These are phyloP conservation scores for Euwallacea fornicatus DNA, from an alignment of 1,140 invertebrate genomes.

Conservation along the genomic window DNA sequence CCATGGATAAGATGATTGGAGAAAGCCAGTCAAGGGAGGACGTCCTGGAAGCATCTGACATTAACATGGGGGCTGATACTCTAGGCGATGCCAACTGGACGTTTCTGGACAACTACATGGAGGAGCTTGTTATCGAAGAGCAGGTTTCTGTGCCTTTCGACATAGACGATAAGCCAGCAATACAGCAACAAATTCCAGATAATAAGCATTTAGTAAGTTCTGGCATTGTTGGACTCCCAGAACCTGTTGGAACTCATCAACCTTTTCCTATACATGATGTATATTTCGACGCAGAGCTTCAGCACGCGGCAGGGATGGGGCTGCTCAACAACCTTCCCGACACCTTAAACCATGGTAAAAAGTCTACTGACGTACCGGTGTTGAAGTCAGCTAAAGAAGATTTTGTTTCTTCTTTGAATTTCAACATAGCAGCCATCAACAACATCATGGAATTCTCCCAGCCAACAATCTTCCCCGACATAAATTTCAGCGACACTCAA, in stretches of 20 bases:
- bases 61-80: background rate
- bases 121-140: background rate
- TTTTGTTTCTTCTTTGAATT: no score
- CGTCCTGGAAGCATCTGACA: background rate
- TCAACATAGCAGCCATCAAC: no score
- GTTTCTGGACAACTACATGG: background rate
- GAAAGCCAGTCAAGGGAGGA: background rate
- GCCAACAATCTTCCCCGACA: no score
- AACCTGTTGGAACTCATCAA: background rate
- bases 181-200: background rate
- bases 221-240: background rate
- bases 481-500: background rate
- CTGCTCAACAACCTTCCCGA: no score
- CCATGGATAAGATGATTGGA: background rate
- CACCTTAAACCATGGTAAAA: no score
- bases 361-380: no score
- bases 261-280: background rate
- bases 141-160: background rate
- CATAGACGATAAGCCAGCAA: background rate
- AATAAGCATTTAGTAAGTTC: background rate
- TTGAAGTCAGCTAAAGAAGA: no score
- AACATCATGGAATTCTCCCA: no score
- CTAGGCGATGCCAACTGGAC: background rate
- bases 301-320: background rate
- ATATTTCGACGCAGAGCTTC: background rate